Conservation (phyloP, 2,797 vertebrate genomes). For the Tangara arthus region DNA sequence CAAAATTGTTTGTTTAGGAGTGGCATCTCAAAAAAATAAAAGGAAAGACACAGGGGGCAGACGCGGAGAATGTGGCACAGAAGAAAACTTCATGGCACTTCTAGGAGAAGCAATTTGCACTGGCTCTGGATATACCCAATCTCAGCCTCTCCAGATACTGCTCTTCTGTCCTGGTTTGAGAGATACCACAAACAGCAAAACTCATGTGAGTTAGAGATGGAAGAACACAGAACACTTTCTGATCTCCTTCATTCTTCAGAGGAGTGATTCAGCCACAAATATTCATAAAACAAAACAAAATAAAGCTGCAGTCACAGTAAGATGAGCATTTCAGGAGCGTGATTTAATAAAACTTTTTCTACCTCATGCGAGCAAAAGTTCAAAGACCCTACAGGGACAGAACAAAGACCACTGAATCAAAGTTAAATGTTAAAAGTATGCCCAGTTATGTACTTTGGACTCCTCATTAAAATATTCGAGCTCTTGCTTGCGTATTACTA, state of each 20-base stretch:
- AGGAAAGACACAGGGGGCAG: background rate
- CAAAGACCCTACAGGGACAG: background rate
- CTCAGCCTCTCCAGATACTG: background rate
- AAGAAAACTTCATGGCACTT: background rate
- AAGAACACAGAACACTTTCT: background rate
- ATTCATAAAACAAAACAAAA: background rate
- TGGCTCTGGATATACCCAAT: background rate
- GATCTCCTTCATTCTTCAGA: background rate
- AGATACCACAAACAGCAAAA: background rate
- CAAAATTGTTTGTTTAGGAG: background rate
- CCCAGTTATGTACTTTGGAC: background rate
- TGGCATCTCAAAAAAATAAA: background rate
- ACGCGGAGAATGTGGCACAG: background rate
- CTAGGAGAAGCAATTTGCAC: background rate
- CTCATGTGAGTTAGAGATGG: accelerated
- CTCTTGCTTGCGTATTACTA: background rate
- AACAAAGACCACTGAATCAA: background rate
- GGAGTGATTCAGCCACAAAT: background rate
- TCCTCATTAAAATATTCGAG: background rate
- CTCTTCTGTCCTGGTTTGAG: background rate
- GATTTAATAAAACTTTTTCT: background rate
- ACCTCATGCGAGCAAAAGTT: background rate
- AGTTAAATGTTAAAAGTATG: background rate
- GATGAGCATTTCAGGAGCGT: background rate
- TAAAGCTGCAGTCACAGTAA: background rate